phyloP scores from a whole-genome alignment of 2,888 invertebrate genomes.

The Rutpela maculata region DNA sequence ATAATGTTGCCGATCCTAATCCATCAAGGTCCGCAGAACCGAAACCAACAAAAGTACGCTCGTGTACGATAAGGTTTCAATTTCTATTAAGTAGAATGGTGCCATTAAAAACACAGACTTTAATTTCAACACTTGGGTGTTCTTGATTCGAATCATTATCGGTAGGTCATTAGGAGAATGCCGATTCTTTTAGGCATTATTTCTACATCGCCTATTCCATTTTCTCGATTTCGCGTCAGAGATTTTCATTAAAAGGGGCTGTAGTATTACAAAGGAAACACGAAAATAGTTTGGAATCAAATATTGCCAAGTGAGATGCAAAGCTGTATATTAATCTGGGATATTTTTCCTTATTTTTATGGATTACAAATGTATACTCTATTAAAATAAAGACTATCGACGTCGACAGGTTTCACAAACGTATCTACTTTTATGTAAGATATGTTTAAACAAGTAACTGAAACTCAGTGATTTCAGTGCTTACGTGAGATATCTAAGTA shows the following conservation, averaged over 20 bases:
- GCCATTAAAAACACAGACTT: slow-evolving; percentile 27
- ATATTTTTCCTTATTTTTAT: not conserved
- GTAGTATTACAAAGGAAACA: not conserved
- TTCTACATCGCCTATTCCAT: slow-evolving; percentile 53
- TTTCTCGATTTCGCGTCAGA: slow-evolving; percentile 41
- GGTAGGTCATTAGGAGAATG: not conserved
- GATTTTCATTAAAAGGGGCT: slow-evolving; percentile 32
- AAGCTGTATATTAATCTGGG: not conserved
- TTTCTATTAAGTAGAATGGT: slow-evolving; percentile 18
- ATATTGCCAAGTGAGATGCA: not conserved
- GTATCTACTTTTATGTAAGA: too few relatives aligned
- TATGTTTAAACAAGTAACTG: too few relatives aligned
- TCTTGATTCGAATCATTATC: not conserved
- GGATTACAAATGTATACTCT: not conserved
- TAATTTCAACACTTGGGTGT: slow-evolving; percentile 32
- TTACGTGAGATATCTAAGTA: too few relatives aligned
- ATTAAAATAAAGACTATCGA: too few relatives aligned
- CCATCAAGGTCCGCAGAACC: too few relatives aligned
- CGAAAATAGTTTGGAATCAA: not conserved
- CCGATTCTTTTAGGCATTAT: slow-evolving; percentile 42
- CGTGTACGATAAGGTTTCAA: not conserved
- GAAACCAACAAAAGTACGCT: too few relatives aligned
- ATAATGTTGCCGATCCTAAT: too few relatives aligned
- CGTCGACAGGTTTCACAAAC: too few relatives aligned
- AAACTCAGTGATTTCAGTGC: too few relatives aligned